Base-by-base conservation (phyloP, 2,797 vertebrate species). In the Epinephelus coioides region DNA sequence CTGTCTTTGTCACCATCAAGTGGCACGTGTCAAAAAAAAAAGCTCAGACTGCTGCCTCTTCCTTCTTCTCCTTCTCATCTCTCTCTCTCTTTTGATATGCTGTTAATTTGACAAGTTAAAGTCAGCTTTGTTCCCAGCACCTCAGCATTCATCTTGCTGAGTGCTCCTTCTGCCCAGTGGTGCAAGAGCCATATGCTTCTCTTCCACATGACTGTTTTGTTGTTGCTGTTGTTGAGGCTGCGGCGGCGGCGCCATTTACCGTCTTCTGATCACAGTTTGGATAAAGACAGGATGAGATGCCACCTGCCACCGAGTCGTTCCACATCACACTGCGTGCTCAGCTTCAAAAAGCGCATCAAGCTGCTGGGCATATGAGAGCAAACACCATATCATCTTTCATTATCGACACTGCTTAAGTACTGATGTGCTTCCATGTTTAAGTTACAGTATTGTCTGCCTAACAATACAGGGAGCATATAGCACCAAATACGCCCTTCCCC, bases 51-150 rank as follows among this genome's bases (percentile, higher is more conserved):
- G 69, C 69, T 76, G 69, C 78, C n/a, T 72, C 71, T 59, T 73
- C 51, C 63, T 34, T 34, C 34, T 83, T 74, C 59, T 81, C 64
- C 74, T 82, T 70, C 25, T 79, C 49, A 53, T 65, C 69, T 17
- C 55, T 53, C 79, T 65, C 80, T 59, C 77, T 70, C 76, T 85
- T 84, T 91, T 88, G 88, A 87, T 91, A 81, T 85, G 88, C 86
- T 85, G 82, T 92, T 94, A 95, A 95, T 96, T 94, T 95, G 95
- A 95, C 92, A 93, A 93, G 93, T 94, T 94, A 94, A 92, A 94
- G 90, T 94, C 92, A 90, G 90, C 93, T 88, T 91, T 91, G 92
- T 94, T 92, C 89, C 90, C 83, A 82, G 81, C 85, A 91, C 89
- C 91, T 90, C 89, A 65, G 88, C 88, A 83, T 89, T 93, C 90